phyloP scores from a whole-genome alignment of 2,888 invertebrate species.

The Nymphalis urticae region DNA sequence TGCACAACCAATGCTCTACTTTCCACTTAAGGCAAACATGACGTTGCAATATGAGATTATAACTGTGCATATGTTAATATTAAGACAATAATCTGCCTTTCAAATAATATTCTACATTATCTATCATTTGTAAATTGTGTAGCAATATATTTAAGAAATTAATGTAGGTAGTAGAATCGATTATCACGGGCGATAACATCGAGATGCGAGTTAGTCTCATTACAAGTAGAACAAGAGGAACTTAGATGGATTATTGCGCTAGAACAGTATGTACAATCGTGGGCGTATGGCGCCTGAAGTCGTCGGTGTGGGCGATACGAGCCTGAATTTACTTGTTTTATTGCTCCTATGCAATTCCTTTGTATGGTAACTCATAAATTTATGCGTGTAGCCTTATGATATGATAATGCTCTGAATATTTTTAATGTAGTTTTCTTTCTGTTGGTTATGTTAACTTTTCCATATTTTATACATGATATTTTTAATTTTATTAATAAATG shows the following conservation, averaged over 20 bases:
- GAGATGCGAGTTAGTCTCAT: constrained; percentile 30
- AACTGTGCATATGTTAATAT: constrained; percentile 37
- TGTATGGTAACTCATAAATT: constrained; percentile 55
- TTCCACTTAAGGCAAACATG: constrained; percentile 65
- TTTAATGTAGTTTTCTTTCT: constrained; percentile 20
- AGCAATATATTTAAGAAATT: background rate
- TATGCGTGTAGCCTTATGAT: constrained; percentile 35
- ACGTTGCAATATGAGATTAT: constrained; percentile 45
- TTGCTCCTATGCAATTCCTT: constrained; percentile 67
- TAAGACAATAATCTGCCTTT: constrained; percentile 1
- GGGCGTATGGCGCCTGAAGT: constrained; percentile 70
- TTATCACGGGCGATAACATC: constrained; percentile 22
- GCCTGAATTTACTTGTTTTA: constrained; percentile 68
- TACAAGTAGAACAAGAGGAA: constrained; percentile 35
- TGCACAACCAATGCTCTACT: constrained; percentile 68
- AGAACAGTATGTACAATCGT: constrained; percentile 25
- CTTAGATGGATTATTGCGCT: constrained; percentile 33
- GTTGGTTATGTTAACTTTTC: constrained; percentile 11
- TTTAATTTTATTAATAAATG: background rate
- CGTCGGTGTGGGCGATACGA: constrained; percentile 71
- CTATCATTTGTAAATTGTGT: background rate
- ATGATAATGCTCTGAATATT: constrained; percentile 27
- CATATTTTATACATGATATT: background rate
- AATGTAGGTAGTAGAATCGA: constrained; percentile 15
- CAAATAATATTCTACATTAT: background rate